Evolutionary conservation across 2,797 vertebrate species (phyloP).

Genomic region (Cossypha caffra): DNA sequence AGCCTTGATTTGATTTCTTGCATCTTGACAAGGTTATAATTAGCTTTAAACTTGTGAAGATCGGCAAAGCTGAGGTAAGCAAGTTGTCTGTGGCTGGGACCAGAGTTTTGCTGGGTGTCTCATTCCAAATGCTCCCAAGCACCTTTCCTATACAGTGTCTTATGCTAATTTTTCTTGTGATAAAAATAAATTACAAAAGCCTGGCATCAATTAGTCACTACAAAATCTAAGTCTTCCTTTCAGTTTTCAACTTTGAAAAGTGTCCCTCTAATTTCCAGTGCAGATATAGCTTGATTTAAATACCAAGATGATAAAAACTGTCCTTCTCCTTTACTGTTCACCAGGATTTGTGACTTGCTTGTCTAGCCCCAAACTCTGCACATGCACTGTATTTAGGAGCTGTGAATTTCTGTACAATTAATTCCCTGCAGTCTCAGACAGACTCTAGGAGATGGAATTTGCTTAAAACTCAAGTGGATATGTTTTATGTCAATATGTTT

Average conservation of each 20-base stretch:
- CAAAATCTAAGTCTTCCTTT: neutral
- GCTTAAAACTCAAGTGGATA: neutral
- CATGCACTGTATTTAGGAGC: neutral
- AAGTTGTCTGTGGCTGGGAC: neutral
- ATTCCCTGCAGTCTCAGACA: neutral
- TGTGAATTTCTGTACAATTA: neutral
- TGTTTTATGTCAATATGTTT: slow-evolving; percentile 33
- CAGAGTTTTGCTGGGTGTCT: neutral
- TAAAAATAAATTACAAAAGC: neutral
- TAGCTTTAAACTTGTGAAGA: slow-evolving; percentile 3
- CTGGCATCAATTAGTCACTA: neutral
- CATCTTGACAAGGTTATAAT: slow-evolving; percentile 23
- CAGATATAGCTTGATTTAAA: neutral
- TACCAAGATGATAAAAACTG: neutral
- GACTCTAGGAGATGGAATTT: neutral
- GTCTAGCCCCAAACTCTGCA: neutral
- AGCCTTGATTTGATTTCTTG: neutral
- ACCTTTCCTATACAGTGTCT: neutral
- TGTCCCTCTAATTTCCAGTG: neutral
- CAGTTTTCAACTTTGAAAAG: neutral
- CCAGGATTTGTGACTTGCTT: neutral
- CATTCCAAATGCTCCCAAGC: neutral
- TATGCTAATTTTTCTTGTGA: neutral
- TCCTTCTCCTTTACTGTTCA: neutral
- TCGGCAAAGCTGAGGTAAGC: neutral